phyloP scores from a whole-genome alignment of 37 sponge, comb jelly and placozoan genomes.

The Mnemiopsis leidyi region DNA sequence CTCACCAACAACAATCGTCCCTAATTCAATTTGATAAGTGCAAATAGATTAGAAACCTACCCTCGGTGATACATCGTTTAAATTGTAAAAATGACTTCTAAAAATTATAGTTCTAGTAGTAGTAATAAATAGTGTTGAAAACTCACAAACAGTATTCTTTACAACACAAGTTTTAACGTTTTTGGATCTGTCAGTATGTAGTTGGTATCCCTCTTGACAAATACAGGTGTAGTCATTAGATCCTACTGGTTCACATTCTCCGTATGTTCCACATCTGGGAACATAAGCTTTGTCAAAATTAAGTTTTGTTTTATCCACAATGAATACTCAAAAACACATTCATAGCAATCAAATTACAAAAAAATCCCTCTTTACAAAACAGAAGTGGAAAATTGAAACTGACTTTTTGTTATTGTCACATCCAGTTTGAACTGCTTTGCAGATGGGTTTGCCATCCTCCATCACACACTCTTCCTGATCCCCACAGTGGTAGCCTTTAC shows the following conservation, averaged over 20 bases:
- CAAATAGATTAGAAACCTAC: no score
- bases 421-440: background rate
- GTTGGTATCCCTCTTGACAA: background rate
- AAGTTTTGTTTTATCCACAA: no score
- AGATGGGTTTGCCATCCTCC: constrained; percentile 6
- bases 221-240: constrained; percentile 7
- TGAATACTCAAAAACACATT: background rate
- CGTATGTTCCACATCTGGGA: background rate
- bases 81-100: no score
- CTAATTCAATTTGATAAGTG: no score
- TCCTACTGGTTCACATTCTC: constrained; percentile 31
- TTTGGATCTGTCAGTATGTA: background rate
- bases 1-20: constrained; percentile 2
- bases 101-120: no score
- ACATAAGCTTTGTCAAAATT: no score
- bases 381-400: background rate
- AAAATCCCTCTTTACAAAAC: background rate
- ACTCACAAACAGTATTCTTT: background rate
- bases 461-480: background rate
- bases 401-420: background rate
- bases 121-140: no score
- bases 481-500: background rate
- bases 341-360: background rate
- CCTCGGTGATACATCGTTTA: no score
- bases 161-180: background rate